Evolutionary conservation across 2,797 vertebrate species (phyloP), one percentile per base, ranked within the genome.

Genomic region (Spatula versicolor): DNA sequence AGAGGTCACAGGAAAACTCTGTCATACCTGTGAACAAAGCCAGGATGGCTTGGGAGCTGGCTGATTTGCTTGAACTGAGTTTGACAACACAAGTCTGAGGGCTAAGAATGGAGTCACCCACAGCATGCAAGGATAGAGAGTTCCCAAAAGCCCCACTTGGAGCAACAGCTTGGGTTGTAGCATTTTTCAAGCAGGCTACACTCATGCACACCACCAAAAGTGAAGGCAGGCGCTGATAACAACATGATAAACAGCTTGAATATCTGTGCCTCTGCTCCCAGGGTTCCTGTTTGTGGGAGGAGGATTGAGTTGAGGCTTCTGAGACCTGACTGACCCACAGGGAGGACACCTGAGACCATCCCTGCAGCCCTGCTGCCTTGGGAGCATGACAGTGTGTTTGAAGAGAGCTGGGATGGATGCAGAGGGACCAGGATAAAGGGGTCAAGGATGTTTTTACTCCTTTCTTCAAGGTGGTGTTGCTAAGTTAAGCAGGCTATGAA

Each of bases 1-100:
- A 0, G 52, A 54, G 54, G 59, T 33, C 0, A 0, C 31, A 37
- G 63, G 33, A 21, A 30, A 63, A 69, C 66, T 55, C 6, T 0
- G 68, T 45, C 31, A 37, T 58, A 41, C 59, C 6, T 17, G 64
- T 3, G 1, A 0, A 3, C 17, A 41, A 69, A 73, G 41, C 45
- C 28, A 28, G 76, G 33, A 72, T 0, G 1, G 58, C 30, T 66
- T 30, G 26, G 35, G 60, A 60, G 56, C 55, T 37, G 28, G 60
- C 59, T 80, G 7, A 67, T 80, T 48, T 76, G 8, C 48, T 72
- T 77, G 48, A 15, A 8, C n/a, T 1, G 12, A 9, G 23, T 56
- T 35, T 85, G 48, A 48, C 54, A 73, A 11, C 46, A 88, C 37
- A 73, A 75, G 35, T 0, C 7, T 64, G 64, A 76, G 55, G 41